These are phyloP conservation scores for Cryptops parisi DNA, from an alignment of 2,888 invertebrate species.

Conservation along the genomic window DNA sequence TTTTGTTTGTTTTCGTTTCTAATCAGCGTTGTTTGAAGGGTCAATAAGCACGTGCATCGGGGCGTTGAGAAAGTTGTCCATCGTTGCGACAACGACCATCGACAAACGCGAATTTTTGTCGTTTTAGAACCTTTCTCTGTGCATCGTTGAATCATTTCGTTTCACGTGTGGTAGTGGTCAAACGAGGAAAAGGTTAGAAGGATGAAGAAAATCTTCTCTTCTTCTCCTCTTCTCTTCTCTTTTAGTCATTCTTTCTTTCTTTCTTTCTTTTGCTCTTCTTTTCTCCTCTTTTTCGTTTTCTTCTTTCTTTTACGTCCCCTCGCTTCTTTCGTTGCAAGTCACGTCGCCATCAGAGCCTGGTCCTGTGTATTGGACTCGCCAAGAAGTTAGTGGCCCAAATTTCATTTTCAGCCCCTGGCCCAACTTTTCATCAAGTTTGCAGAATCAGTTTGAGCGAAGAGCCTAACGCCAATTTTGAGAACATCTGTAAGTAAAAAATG, in stretches of 20 bases:
- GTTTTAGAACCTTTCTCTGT: too few relatives aligned
- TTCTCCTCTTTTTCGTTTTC: neutral
- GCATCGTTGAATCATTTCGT: too few relatives aligned
- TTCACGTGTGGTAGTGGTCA: neutral
- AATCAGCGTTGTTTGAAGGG: too few relatives aligned
- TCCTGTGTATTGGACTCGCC: neutral
- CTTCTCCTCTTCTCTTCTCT: neutral
- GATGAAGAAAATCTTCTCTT: too few relatives aligned
- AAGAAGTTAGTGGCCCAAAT: slow-evolving; percentile 3
- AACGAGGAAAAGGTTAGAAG: too few relatives aligned
- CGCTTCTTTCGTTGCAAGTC: neutral
- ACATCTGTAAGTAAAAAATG: slow-evolving; percentile 3
- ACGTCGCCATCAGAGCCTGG: neutral
- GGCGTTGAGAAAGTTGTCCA: too few relatives aligned
- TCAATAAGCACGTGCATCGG: too few relatives aligned
- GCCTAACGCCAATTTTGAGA: neutral
- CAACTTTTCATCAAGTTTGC: slow-evolving; percentile 12
- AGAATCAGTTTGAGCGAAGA: slow-evolving; percentile 1
- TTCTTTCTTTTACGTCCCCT: neutral
- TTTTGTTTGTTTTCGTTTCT: too few relatives aligned
- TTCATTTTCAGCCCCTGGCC: neutral
- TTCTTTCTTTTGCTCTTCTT: neutral
- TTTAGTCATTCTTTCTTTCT: too few relatives aligned
- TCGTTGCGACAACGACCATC: too few relatives aligned
- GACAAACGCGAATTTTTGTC: too few relatives aligned